These are phyloP conservation scores for Halcyon leucocephala DNA, from an alignment of 2,797 vertebrate species.

Conservation along the genomic window DNA sequence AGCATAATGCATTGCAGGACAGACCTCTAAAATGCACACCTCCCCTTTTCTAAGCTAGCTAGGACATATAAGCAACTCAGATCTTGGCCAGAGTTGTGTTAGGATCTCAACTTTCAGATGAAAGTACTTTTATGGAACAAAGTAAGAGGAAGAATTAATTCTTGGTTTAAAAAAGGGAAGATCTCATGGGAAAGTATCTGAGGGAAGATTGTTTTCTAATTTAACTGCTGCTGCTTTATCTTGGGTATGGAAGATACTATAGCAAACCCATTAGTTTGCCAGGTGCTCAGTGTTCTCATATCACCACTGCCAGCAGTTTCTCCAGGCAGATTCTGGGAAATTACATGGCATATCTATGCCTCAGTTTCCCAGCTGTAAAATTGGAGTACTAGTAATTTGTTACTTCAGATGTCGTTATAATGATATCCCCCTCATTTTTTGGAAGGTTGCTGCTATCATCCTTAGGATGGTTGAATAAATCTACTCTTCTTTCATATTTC, in stretches of 20 bases:
- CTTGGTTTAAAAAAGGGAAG: background rate
- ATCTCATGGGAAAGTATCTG: background rate
- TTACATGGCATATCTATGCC: background rate
- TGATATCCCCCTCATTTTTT: background rate
- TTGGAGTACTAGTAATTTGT: background rate
- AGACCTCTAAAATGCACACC: background rate
- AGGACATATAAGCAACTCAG: background rate
- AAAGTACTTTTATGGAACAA: background rate
- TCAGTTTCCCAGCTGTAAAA: background rate
- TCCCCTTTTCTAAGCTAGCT: background rate
- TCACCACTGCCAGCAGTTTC: background rate
- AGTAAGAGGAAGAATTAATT: background rate
- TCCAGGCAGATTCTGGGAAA: background rate
- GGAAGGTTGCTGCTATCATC: background rate
- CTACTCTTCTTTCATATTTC: background rate
- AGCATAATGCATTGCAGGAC: background rate
- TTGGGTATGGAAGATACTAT: background rate
- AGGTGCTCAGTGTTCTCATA: background rate
- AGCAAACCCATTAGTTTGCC: background rate
- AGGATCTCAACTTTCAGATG: background rate
- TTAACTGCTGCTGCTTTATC: background rate
- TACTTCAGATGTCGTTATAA: background rate
- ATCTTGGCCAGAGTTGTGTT: background rate
- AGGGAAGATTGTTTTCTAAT: background rate
- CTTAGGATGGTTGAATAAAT: background rate